Evolutionary conservation across 1,140 invertebrate species (phyloP).

Genomic region (Drosophila repletoides): DNA sequence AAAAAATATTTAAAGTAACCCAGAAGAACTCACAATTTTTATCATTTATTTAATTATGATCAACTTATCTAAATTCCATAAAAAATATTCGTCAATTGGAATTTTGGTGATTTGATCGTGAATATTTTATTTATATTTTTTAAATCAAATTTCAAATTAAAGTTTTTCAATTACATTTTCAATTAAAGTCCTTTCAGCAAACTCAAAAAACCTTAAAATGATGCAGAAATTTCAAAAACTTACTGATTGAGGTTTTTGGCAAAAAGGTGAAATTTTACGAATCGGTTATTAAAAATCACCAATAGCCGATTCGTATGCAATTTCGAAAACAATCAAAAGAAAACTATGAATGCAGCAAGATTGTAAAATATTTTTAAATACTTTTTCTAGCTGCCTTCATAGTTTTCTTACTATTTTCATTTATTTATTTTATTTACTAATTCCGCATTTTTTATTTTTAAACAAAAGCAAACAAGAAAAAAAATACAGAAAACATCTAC

Average conservation of each 20-base stretch:
- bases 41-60: constrained; percentile 1
- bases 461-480: constrained; percentile 45
- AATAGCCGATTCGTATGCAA: constrained; percentile 3
- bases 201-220: constrained; percentile 31
- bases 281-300: background rate
- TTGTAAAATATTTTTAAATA: background rate
- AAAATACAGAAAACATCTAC: constrained; percentile 49
- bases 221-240: constrained; percentile 23
- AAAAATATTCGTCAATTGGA: background rate
- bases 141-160: too few species aligned
- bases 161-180: too few species aligned
- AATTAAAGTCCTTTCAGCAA: too few species aligned
- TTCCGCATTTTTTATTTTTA: constrained; percentile 62
- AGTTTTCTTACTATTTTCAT: constrained; percentile 34
- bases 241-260: constrained; percentile 47
- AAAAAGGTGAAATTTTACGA: background rate
- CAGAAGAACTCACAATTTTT: too few species aligned
- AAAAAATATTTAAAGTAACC: too few species aligned
- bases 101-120: constrained; percentile 17
- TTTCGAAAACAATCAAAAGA: constrained; percentile 4
- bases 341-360: constrained; percentile 32
- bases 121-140: too few species aligned
- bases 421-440: constrained; percentile 56
- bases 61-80: constrained; percentile 4
- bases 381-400: constrained; percentile 30